phyloP scores from a whole-genome alignment of 2,113 vertebrate genomes.

The Hippocampus guttulatus region DNA sequence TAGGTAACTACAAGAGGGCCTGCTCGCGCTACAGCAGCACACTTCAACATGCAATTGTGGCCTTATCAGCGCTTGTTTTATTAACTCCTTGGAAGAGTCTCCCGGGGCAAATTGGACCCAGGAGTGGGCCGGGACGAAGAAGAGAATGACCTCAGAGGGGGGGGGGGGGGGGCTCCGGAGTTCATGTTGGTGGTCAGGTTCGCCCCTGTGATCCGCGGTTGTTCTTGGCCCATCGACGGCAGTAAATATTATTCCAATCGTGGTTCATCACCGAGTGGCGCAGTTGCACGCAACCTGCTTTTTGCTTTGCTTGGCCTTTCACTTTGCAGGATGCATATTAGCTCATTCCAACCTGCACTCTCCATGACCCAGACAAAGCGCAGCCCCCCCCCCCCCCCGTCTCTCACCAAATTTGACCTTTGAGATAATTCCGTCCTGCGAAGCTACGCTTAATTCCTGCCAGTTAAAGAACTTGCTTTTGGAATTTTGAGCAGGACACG shows the following conservation, averaged over 20 bases:
- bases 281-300: neutral
- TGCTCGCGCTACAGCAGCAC: neutral
- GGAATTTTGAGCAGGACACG: neutral
- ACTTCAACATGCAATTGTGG: neutral
- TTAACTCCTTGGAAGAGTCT: neutral
- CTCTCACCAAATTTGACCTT: neutral
- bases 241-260: neutral
- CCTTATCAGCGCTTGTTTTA: constrained; percentile 2
- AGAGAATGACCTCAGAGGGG: neutral
- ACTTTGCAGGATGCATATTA: neutral
- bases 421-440: neutral
- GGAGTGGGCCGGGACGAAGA: constrained; percentile 3
- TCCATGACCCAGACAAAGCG: neutral
- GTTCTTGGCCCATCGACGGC: neutral
- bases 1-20: neutral
- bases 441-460: neutral
- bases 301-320: neutral
- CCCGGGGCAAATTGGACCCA: neutral
- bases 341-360: neutral
- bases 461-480: neutral
- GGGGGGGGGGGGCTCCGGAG: neutral
- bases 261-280: neutral
- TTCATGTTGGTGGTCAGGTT: neutral
- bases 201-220: neutral
- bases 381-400: neutral